A percentile compares a stretch with the other conserved stretches of the same genome.
Conservation (phyloP, 2,797 vertebrate genomes). For the Centropyge bicolor region DNA sequence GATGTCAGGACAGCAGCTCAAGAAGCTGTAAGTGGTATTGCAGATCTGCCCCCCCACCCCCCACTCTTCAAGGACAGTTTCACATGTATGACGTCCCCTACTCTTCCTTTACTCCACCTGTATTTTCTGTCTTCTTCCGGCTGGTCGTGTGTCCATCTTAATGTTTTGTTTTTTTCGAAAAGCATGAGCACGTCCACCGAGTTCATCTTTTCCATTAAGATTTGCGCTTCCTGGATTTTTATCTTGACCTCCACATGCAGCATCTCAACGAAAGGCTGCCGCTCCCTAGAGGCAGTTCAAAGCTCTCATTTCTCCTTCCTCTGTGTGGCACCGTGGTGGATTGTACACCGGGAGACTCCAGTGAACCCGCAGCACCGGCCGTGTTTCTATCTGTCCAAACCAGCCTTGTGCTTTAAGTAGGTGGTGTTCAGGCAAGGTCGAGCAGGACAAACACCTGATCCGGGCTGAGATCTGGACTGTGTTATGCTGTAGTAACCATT, state of each 20-base stretch:
- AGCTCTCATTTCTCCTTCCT: slow-evolving; percentile 16
- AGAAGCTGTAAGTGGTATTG: neutral
- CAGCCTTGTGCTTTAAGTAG: neutral
- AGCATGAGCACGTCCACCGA: neutral
- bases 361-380: neutral
- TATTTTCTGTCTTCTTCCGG: neutral
- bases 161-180: neutral
- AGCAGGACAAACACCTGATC: slow-evolving; percentile 3
- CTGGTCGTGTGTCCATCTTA: neutral
- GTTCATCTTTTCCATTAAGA: slow-evolving; percentile 14
- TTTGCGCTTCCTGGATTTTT: slow-evolving; percentile 13
- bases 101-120: neutral
- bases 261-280: slow-evolving; percentile 25
- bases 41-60: neutral
- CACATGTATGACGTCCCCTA: neutral
- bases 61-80: neutral
- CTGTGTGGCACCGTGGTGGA: neutral
- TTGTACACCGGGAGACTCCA: neutral
- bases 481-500: neutral
- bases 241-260: slow-evolving; percentile 34
- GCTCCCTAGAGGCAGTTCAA: slow-evolving; percentile 23
- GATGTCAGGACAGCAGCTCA: slow-evolving; percentile 22
- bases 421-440: slow-evolving; percentile 8
- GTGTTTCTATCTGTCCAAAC: slow-evolving; percentile 8
- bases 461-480: neutral